Conservation (phyloP, 2,113 vertebrate genomes). For the Cyanocitta stelleri region DNA sequence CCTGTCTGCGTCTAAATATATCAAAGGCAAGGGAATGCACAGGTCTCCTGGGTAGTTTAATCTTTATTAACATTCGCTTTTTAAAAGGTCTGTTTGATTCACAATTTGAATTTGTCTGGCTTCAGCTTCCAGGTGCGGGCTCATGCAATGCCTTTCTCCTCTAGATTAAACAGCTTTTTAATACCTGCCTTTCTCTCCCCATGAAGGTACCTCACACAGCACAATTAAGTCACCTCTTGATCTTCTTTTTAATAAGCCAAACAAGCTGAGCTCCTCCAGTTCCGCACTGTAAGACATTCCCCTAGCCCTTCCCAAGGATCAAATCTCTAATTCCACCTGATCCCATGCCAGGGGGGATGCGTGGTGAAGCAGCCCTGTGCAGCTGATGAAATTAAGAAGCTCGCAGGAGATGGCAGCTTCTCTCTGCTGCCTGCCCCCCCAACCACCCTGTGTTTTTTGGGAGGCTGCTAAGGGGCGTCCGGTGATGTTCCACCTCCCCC, state of each 20-base stretch:
- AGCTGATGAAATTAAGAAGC: not conserved
- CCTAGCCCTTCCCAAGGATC: conserved; percentile 15
- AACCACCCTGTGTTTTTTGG: not conserved
- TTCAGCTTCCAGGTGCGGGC: not conserved
- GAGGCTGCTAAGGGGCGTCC: not conserved
- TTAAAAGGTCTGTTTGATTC: conserved; percentile 34
- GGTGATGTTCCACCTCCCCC: rapidly evolving
- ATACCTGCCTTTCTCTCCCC: conserved; percentile 20
- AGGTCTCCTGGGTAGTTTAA: not conserved
- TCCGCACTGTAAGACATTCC: not conserved
- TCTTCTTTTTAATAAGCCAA: conserved; percentile 56
- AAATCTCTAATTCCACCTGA: not conserved
- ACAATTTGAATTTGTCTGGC: conserved; percentile 30
- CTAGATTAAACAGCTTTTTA: conserved; percentile 38
- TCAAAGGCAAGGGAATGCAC: not conserved
- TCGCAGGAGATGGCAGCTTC: not conserved
- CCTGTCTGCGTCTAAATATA: not conserved
- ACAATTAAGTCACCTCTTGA: conserved; percentile 51
- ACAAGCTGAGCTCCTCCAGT: conserved; percentile 5
- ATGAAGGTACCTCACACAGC: not conserved
- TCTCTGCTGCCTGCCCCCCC: not conserved
- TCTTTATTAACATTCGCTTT: conserved; percentile 32
- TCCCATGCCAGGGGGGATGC: rapidly evolving
- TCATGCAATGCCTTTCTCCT: not conserved
- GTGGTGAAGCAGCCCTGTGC: not conserved